Percentiles rank a stretch among this genome's conserved stretches.
Conservation (phyloP, 2,797 vertebrate genomes). For the Clarias platycephalus region DNA sequence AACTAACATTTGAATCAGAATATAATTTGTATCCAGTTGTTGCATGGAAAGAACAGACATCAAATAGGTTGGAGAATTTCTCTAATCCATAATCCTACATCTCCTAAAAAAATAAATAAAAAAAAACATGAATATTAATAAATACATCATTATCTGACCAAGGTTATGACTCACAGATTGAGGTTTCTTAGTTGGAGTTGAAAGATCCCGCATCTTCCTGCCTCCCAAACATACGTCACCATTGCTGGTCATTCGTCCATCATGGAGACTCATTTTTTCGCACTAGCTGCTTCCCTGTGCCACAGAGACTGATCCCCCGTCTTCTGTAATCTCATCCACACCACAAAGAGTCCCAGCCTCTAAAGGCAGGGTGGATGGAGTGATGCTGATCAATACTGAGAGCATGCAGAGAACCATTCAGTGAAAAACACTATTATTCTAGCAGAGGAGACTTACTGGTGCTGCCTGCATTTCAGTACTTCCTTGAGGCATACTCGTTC, state of each 20-base stretch:
- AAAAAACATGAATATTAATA: neutral
- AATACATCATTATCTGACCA: neutral
- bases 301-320: slow-evolving; percentile 1
- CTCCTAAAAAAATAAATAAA: neutral
- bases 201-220: slow-evolving; percentile 15
- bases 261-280: slow-evolving; percentile 31
- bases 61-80: neutral
- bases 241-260: slow-evolving; percentile 14
- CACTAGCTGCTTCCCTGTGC: slow-evolving; percentile 9
- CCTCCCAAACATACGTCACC: slow-evolving; percentile 26
- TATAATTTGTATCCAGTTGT: neutral
- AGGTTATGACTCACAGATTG: slow-evolving; percentile 41
- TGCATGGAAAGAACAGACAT: neutral
- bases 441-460: neutral
- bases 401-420: neutral
- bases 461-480: slow-evolving; percentile 19
- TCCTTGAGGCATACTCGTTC: slow-evolving; percentile 10
- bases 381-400: slow-evolving; percentile 18
- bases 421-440: slow-evolving; percentile 3
- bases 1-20: neutral
- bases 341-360: slow-evolving; percentile 9
- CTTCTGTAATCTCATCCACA: slow-evolving; percentile 22
- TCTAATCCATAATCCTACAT: neutral
- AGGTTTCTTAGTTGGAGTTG: slow-evolving; percentile 48
- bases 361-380: neutral